These are phyloP conservation scores for Sciurus niger DNA, from an alignment of 2,113 vertebrate species.

Conservation along the genomic window DNA sequence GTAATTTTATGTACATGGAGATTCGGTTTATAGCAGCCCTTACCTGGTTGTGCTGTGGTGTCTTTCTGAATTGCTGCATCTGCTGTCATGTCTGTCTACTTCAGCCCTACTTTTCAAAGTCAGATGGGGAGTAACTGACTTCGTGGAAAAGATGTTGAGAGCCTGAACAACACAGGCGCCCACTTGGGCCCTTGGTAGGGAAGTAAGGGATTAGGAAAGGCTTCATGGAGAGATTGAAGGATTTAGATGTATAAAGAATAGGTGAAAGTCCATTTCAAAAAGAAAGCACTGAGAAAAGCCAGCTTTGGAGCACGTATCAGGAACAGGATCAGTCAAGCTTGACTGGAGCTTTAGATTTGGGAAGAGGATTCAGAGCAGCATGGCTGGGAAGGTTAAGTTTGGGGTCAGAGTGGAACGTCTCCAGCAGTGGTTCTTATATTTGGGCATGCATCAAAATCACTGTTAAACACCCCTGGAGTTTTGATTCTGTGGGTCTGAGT, in stretches of 20 bases:
- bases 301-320: not conserved
- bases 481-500: not conserved
- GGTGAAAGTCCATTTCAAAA: not conserved
- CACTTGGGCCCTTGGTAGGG: accelerated
- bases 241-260: not conserved
- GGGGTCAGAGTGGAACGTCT: not conserved
- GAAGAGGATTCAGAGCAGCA: not conserved
- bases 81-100: not conserved
- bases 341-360: not conserved
- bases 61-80: not conserved
- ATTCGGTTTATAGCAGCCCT: not conserved
- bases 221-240: not conserved
- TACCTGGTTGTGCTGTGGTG: not conserved
- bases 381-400: not conserved
- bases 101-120: not conserved
- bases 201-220: not conserved
- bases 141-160: not conserved
- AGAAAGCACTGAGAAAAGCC: not conserved
- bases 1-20: not conserved
- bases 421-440: not conserved
- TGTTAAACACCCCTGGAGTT: not conserved
- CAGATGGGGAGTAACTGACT: not conserved
- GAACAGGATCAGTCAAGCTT: not conserved
- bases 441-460: not conserved
- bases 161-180: too few relatives aligned